phyloP scores from a whole-genome alignment of 2,797 vertebrate genomes.

The Iguana delicatissima region DNA sequence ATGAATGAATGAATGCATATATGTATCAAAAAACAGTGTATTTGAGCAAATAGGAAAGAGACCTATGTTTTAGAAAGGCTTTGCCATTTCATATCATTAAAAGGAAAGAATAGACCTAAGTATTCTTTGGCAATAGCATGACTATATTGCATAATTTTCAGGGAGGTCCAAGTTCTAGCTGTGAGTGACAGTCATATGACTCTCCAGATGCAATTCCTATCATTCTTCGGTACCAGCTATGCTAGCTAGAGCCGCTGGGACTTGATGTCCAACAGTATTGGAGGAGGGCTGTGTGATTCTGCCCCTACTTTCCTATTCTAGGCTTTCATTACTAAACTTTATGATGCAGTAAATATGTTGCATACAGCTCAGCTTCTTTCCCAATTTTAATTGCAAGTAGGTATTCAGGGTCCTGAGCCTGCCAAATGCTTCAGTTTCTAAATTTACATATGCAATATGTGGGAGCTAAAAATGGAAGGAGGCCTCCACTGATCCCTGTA shows the following conservation, averaged over 20 bases:
- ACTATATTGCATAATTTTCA: background rate
- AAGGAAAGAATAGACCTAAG: background rate
- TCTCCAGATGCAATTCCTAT: no score
- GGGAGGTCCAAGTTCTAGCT: background rate
- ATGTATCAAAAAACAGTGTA: conserved; percentile 19
- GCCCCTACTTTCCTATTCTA: no score
- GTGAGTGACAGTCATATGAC: no score
- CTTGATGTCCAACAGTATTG: no score
- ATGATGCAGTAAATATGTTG: no score
- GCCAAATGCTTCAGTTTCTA: background rate
- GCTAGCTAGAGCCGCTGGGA: no score
- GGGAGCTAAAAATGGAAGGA: background rate
- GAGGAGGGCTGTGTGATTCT: no score
- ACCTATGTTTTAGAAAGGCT: conserved; percentile 2
- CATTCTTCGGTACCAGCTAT: background rate
- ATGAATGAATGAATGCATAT: background rate
- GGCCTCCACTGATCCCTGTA: background rate
- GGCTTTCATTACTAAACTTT: no score
- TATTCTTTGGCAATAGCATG: background rate
- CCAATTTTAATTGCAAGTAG: background rate
- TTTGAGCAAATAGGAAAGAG: conserved; percentile 12
- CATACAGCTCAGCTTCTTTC: background rate
- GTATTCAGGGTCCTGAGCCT: background rate
- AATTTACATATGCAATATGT: background rate
- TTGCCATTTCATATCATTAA: conserved; percentile 4